Evolutionary conservation across 2,113 vertebrate genomes (phyloP).

Genomic region (Vimba vimba): DNA sequence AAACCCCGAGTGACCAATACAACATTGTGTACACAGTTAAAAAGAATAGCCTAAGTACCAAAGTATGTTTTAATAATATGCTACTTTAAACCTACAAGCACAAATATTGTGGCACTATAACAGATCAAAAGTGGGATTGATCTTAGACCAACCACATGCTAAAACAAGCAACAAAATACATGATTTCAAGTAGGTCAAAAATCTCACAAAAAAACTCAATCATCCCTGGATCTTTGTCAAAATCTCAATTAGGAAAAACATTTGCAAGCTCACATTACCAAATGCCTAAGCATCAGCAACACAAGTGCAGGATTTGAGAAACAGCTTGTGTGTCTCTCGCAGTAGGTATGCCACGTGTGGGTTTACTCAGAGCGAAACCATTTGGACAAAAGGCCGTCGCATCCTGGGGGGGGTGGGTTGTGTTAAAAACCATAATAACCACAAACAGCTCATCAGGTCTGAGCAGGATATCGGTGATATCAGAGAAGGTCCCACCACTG

Average conservation of each 20-base stretch:
- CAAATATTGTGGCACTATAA: not conserved
- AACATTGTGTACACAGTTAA: not conserved
- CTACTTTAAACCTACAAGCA: not conserved
- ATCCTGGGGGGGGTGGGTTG: not conserved
- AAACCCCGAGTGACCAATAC: not conserved
- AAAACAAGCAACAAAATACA: constrained; percentile 2
- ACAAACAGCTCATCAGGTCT: constrained; percentile 5
- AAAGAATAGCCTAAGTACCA: not conserved
- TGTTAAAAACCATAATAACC: constrained; percentile 17
- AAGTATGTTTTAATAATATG: not conserved
- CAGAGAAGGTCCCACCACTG: not conserved
- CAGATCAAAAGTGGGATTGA: not conserved
- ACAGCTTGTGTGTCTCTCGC: constrained; percentile 13
- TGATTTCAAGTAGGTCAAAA: constrained; percentile 1
- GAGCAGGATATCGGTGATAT: constrained; percentile 18
- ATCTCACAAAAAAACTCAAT: not conserved
- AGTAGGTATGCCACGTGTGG: constrained; percentile 19
- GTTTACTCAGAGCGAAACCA: constrained; percentile 14
- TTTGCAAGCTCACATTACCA: constrained; percentile 17
- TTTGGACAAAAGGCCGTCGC: constrained; percentile 25
- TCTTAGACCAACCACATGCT: not conserved
- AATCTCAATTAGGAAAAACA: constrained; percentile 9
- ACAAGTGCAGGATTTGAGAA: constrained; percentile 34
- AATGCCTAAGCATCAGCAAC: constrained; percentile 20
- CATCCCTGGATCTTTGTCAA: not conserved